Evolutionary conservation across 2,797 vertebrate species (phyloP), one percentile per base, ranked within the genome.

Genomic region (Thalassophryne amazonica): DNA sequence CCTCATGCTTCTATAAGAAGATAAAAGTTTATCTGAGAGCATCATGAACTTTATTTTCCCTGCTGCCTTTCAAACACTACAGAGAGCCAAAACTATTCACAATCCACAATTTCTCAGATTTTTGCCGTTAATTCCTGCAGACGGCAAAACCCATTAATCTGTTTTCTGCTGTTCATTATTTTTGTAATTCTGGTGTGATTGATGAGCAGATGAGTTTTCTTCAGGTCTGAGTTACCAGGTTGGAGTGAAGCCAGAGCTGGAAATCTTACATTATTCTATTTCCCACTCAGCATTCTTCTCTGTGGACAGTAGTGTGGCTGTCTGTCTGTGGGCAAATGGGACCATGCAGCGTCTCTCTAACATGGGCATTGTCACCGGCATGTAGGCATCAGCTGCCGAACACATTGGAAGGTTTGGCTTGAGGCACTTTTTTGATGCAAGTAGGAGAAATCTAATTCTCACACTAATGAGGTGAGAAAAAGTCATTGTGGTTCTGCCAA

Each of bases 401-500:
- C 54, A 64, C 51, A 51, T 38, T 40, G 41, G 45, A 24, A 55
- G 60, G 68, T 74, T 42, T 73, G 48, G 62, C 70, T 61, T 1
- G 0, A 37, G 48, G 66, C 38, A 7, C 19, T 61, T 80, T 35
- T 73, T 76, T 73, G 52, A 80, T 70, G 68, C 70, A 79, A 75
- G 82, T 79, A 75, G 57, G 50, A 60, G 63, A 69, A 66, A 73
- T 69, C 15, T 24, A 56, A 51, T 69, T 69, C 43, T 67, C 58
- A 50, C 57, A 37, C 33, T 43, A 59, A 71, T 23, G 43, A 31
- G 38, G 33, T 45, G 43, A 19, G 43, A 35, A 21, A 40, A 57
- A 49, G 51, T 37, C 54, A 65, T 68, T 55, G 68, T 35, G 43
- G 21, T 24, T 63, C 22, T 60, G 56, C 69, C 61, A 69, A 47